These are phyloP conservation scores for Antedon mediterranea DNA, from an alignment of 53 echinoderm and acorn worm species.

Conservation along the genomic window DNA sequence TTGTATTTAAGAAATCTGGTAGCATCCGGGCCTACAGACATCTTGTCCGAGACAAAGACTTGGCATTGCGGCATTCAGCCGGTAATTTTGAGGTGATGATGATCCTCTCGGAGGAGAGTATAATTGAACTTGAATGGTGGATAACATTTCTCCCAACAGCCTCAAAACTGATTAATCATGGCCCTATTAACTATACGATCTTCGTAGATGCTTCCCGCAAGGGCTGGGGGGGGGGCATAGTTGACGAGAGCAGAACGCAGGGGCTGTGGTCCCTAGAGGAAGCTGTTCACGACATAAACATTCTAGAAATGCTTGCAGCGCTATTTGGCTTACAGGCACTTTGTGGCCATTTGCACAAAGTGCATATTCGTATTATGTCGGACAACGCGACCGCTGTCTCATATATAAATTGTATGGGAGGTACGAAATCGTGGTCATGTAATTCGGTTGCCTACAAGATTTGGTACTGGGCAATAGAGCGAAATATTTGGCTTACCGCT, in stretches of 20 bases:
- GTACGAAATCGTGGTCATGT: not conserved
- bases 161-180: not conserved
- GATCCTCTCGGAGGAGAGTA: no score
- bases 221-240: not conserved
- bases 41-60: no score
- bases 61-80: no score
- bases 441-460: not conserved
- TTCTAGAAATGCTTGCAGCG: not conserved
- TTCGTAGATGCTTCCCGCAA: not conserved
- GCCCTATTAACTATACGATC: not conserved
- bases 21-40: not conserved
- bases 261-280: not conserved
- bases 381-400: not conserved
- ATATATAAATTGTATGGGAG: not conserved
- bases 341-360: not conserved
- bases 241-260: not conserved
- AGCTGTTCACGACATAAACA: not conserved
- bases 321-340: not conserved
- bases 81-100: no score
- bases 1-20: not conserved
- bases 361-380: not conserved
- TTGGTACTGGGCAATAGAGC: not conserved
- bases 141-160: not conserved
- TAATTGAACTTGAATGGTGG: not conserved
- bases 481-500: constrained; percentile 3